Conservation (phyloP, 2,113 vertebrate species). For the Actenoides hombroni region DNA sequence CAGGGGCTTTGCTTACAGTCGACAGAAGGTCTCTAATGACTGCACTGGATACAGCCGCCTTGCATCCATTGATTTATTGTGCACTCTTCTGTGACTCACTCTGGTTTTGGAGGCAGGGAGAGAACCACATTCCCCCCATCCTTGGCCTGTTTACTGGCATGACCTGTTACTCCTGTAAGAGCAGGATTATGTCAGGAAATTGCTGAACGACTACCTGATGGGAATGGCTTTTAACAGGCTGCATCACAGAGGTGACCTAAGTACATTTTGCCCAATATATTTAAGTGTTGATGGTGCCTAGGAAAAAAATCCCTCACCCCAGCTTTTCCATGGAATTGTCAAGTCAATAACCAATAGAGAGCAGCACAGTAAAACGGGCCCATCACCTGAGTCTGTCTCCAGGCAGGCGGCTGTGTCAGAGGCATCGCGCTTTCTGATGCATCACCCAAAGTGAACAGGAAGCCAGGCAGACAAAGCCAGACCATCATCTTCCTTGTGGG, state of each 20-base stretch:
- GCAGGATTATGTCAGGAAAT: not conserved
- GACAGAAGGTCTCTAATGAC: not conserved
- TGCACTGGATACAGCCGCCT: not conserved
- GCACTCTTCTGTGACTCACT: not conserved
- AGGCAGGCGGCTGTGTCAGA: not conserved
- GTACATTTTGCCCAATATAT: not conserved
- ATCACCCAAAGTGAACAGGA: not conserved
- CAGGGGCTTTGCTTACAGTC: not conserved
- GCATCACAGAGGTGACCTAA: not conserved
- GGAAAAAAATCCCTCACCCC: not conserved
- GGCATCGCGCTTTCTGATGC: not conserved
- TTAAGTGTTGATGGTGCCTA: not conserved
- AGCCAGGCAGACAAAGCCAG: constrained; percentile 11
- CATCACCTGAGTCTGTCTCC: not conserved
- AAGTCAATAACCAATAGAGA: not conserved
- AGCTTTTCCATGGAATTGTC: not conserved
- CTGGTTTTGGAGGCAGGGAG: not conserved
- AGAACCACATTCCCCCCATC: not conserved
- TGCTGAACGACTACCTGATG: not conserved
- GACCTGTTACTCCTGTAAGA: not conserved
- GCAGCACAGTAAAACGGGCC: not conserved
- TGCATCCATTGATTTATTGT: not conserved
- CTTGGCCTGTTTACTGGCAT: not conserved
- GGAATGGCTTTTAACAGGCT: not conserved
- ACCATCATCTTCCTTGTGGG: not conserved